phyloP scores from a whole-genome alignment of 2,888 invertebrate species.

The Cephus nigrinus region DNA sequence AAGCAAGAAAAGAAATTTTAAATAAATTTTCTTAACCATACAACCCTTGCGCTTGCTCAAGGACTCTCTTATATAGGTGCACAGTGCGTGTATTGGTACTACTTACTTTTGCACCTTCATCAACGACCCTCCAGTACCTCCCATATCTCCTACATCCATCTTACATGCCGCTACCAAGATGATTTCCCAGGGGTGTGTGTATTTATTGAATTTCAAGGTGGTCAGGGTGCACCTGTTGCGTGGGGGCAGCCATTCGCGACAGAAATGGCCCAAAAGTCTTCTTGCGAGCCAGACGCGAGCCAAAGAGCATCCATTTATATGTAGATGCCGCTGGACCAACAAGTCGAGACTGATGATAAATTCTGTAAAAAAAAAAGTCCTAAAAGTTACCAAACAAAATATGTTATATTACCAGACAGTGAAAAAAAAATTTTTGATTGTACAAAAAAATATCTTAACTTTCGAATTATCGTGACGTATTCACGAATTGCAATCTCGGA shows the following conservation, averaged over 20 bases:
- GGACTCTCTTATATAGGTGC: background rate
- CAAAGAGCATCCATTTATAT: background rate
- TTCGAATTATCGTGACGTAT: background rate
- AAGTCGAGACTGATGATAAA: background rate
- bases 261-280: background rate
- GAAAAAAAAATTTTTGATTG: background rate
- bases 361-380: background rate
- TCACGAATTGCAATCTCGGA: background rate
- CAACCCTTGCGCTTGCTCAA: background rate
- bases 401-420: accelerated
- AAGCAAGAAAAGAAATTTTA: no score
- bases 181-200: background rate
- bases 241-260: background rate
- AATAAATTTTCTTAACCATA: background rate
- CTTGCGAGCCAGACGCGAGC: background rate
- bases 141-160: background rate
- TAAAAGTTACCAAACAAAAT: no score
- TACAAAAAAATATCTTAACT: no score
- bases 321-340: background rate
- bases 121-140: background rate
- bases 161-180: background rate
- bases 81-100: background rate
- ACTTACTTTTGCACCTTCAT: background rate
- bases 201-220: background rate
- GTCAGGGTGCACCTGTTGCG: background rate